Evolutionary conservation across 2,113 vertebrate genomes (phyloP), one percentile per base, ranked within the genome.

Genomic region (Tinamus guttatus): DNA sequence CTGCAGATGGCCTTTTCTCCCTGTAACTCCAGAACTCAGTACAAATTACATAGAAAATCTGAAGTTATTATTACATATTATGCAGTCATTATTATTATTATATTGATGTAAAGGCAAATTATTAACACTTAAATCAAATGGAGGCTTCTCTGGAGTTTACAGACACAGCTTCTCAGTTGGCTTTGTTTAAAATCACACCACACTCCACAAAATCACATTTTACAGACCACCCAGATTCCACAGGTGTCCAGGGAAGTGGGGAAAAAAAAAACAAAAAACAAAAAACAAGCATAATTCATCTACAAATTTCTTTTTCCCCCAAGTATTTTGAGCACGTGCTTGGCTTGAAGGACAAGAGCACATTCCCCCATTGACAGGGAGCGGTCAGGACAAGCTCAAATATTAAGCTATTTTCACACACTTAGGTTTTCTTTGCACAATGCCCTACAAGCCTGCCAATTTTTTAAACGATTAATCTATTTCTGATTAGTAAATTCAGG

Each of bases 231-330:
- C 7, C 30, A 70, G 71, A 80, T 85, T 81, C 54, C 59, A 49
- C 63, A 76, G 67, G 58, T 93, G 59, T 83, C 83, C 59, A 59
- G 19, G 32, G 22, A 93, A 60, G 54, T 18, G 30, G 41, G 74
- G 93, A 93, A 85, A 90, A 81, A 94, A 94, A 87, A 90, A n/a
- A n/a, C n/a, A n/a, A n/a, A n/a, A n/a, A n/a, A n/a, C n/a, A n/a
- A n/a, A n/a, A 87, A 85, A 40, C 20, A 82, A 45, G 80, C 68
- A 83, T 86, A 95, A 94, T 90, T 92, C 94, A 94, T 59, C 85
- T 70, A 70, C 51, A 91, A 36, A 21, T 0, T 24, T 22, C 88
- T 75, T 78, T 73, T 73, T n/a, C 70, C 56, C 77, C 74, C 20
- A 21, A 21, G 47, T 47, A 21, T 47, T 89, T 87, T 83, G 87